Evolutionary conservation across 2,797 vertebrate species (phyloP), one percentile per base, ranked within the genome.

Genomic region (Pseudocheirus occidentalis): DNA sequence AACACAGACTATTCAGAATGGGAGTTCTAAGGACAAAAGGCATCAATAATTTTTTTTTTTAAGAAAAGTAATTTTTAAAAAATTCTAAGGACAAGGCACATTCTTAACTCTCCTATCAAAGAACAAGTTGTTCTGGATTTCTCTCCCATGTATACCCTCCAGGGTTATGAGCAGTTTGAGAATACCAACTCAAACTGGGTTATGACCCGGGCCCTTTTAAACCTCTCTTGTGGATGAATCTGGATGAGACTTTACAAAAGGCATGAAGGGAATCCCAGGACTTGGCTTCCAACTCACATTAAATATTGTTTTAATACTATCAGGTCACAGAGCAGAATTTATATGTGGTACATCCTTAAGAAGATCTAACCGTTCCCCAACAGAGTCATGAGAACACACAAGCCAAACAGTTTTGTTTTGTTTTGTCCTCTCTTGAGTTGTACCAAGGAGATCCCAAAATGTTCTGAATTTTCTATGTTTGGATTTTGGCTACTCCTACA

Each of bases 391-490:
- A 50, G 81, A 90, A 56, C 90, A 91, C 58, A 24, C 40, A 46
- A 81, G 13, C 73, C 21, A 81, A 93, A 92, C 57, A 93, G 91
- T 92, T 58, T 52, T 46, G 40, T 89, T 31, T 87, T 40, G 13
- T 6, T 94, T 53, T 57, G 12, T 1, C 21, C 21, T 34, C 55
- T 92, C 40, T 59, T 66, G 92, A 95, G 92, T 90, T 54, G 50
- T 90, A 89, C 89, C 40, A 90, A 92, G 94, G 94, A 95, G 58
- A 94, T 93, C 58, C 28, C 66, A 81, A 62, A 90, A 58, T n/a
- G 56, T 95, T 62, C 66, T 29, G 40, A 89, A 55, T 73, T 94
- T 92, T 81, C 81, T 91, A 55, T 53, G 89, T 56, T 55, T 91
- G 90, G 50, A 53, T 89, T 57, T 92, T 1, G 0, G 27, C 81